Conservation (phyloP, 2,888 invertebrate genomes). For the Caenorhabditis parvicauda region DNA sequence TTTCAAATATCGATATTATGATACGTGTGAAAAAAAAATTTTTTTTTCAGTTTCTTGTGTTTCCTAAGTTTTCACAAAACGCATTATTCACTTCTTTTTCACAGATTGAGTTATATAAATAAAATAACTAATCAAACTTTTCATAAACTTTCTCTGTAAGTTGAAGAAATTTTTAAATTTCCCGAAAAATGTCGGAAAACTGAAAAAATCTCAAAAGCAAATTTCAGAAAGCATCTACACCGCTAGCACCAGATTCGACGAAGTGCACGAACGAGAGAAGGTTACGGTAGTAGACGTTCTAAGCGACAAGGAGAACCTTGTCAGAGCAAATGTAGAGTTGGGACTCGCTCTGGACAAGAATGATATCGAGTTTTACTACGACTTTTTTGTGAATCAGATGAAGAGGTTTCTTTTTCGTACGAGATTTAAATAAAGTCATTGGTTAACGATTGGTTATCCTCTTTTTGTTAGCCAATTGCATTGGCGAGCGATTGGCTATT, state of each 20-base stretch:
- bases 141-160: not conserved
- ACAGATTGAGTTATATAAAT: not conserved
- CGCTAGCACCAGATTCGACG: slow-evolving; percentile 15
- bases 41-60: too few relatives aligned
- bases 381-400: slow-evolving; percentile 43
- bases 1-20: not conserved
- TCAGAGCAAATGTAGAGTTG: slow-evolving; percentile 25
- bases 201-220: too few relatives aligned
- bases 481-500: too few relatives aligned
- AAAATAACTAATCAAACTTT: not conserved
- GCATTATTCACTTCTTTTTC: not conserved
- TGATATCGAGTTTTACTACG: slow-evolving; percentile 47
- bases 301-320: slow-evolving; percentile 7
- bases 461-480: too few relatives aligned
- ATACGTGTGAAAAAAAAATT: too few relatives aligned
- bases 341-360: slow-evolving; percentile 51
- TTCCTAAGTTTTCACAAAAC: too few relatives aligned
- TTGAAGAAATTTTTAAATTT: not conserved
- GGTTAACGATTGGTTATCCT: too few relatives aligned
- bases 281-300: slow-evolving; percentile 27
- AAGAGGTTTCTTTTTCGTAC: slow-evolving; percentile 30
- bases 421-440: too few relatives aligned
- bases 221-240: slow-evolving; percentile 25
- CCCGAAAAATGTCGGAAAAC: too few relatives aligned
- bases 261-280: slow-evolving; percentile 7